These are phyloP conservation scores for Emmelina monodactyla DNA, from an alignment of 2,888 invertebrate species.

Conservation along the genomic window DNA sequence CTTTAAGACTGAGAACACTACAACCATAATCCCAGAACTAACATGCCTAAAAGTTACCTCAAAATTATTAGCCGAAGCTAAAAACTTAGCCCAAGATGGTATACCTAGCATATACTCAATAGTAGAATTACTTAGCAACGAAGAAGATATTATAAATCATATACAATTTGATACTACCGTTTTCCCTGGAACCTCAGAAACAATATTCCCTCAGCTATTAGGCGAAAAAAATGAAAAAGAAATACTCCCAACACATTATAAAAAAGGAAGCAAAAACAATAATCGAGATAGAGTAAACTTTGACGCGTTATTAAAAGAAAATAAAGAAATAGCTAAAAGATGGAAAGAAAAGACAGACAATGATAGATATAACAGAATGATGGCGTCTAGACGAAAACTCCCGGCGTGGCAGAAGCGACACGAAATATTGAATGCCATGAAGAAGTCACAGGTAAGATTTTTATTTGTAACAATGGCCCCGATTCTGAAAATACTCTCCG, in stretches of 20 bases:
- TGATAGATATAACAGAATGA: conserved; percentile 71
- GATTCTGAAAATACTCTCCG: too few species aligned
- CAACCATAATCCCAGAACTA: conserved; percentile 67
- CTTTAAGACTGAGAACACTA: conserved; percentile 68
- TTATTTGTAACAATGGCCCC: too few species aligned
- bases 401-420: conserved; percentile 78
- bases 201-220: conserved; percentile 68
- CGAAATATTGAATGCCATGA: conserved; percentile 72
- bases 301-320: conserved; percentile 66
- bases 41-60: conserved; percentile 72
- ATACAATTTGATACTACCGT: conserved; percentile 61
- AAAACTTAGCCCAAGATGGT: conserved; percentile 69
- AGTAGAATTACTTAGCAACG: conserved; percentile 74
- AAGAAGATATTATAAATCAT: conserved; percentile 69
- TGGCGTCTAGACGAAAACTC: conserved; percentile 67
- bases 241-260: conserved; percentile 69
- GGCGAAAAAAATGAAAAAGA: conserved; percentile 33
- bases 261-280: conserved; percentile 66
- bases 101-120: conserved; percentile 77
- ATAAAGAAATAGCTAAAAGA: conserved; percentile 68
- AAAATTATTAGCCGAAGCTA: conserved; percentile 73
- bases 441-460: conserved; percentile 61
- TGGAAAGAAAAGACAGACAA: conserved; percentile 69
- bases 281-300: conserved; percentile 56
- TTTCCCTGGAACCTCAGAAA: conserved; percentile 61